Base-by-base conservation (phyloP, 2,888 invertebrate species). In the Acrobasis repandana region DNA sequence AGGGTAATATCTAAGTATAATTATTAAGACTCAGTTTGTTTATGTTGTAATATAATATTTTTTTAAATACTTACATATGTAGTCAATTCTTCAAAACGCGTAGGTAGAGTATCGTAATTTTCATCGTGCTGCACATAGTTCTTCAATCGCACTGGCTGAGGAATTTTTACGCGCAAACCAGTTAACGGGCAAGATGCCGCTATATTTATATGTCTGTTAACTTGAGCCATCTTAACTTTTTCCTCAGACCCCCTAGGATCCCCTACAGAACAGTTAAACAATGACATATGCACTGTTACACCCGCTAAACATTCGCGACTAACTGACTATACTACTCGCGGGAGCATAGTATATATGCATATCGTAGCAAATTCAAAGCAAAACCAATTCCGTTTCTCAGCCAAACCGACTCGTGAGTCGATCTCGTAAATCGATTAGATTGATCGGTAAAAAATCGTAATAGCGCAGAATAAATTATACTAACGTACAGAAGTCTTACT, bases 341-440 rank as follows among this genome's bases (percentile, higher is more conserved):
- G 48, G 16, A 74, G 74, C 84, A 84, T 84, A 73, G 77, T 86
- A 83, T 88, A 83, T 88, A 88, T 83, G 84, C 77, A 80, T 71
- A 73, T 80, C 70, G 79, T 69, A 71, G 68, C 75, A 79, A 73
- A 72, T 76, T 74, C 79, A 74, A 73, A 73, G 73, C 67, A 67
- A 72, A 66, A 88, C 84, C 82, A 76, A 79, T 66, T 67, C 63
- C 63, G 77, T 82, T 79, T 80, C 74, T 73, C 73, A 76, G 70
- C 76, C 38, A 43, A 77, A 79, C 81, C 72, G 76, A 75, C 73
- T 73, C 62, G 68, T 67, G 73, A 46, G 33, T 51, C 46, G 60
- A 60, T 46, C 58, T 58, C 43, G 48, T 34, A 52, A 43, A 47
- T 60, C 60, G 60, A 60, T 60, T 60, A 52, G 46, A 60, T 60